phyloP scores from a whole-genome alignment of 2,797 vertebrate genomes.

The Acanthis flammea region DNA sequence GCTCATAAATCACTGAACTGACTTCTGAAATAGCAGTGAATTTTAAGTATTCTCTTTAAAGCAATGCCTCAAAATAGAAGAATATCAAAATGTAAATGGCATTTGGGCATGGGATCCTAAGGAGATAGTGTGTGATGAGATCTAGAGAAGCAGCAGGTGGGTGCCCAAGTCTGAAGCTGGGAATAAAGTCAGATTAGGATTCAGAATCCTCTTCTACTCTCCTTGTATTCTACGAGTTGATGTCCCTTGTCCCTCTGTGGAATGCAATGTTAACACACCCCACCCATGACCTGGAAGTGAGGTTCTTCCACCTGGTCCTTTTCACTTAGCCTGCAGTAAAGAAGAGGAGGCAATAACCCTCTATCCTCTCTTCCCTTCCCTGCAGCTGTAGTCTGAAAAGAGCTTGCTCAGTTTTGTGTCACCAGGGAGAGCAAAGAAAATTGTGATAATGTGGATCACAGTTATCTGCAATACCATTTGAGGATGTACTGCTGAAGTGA shows the following conservation, averaged over 20 bases:
- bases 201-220: neutral
- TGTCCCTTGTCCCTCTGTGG: neutral
- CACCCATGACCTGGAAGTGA: neutral
- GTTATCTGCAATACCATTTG: neutral
- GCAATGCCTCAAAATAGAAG: neutral
- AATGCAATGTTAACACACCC: neutral
- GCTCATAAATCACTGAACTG: neutral
- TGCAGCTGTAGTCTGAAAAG: neutral
- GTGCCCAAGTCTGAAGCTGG: neutral
- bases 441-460: neutral
- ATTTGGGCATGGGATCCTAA: neutral
- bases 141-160: neutral
- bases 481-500: neutral
- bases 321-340: neutral
- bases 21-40: neutral
- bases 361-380: neutral
- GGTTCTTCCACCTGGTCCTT: neutral
- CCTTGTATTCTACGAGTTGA: neutral
- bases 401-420: neutral
- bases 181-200: neutral
- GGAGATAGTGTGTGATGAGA: neutral
- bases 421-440: neutral
- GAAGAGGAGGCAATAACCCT: neutral
- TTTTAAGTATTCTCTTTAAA: neutral
- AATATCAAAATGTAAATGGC: neutral